Base-by-base conservation (phyloP, 2,888 invertebrate species). In the Hypomecis punctinalis region DNA sequence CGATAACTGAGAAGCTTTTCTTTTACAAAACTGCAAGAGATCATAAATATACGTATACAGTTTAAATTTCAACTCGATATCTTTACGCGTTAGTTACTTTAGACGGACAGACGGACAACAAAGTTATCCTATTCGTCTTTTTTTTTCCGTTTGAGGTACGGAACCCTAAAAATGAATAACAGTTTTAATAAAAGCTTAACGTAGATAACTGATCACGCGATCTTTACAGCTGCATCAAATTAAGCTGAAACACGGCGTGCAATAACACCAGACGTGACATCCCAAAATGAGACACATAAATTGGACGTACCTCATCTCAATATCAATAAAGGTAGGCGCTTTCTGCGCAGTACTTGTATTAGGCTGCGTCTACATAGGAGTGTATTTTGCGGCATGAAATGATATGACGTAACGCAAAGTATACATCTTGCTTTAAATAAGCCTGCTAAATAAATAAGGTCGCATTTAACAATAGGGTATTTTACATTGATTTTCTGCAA, bases 271-370 rank as follows among this genome's bases (percentile, higher is more conserved):
- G 51, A 53, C 53, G 49, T 45, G 47, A 49, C 62, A 64, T 61
- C 53, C 11, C 46, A 61, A 61, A 69, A 72, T 72, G 69, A 72
- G 61, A 37, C 61, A 51, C 70, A 69, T 72, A 72, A 72, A 70
- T 66, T 66, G 68, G 48, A 45, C 57, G 47, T 66, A 65, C 57
- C 72, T 68, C 72, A 72, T 72, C 67, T 69, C 70, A 70, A 72
- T 72, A 70, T 63, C 72, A 70, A 69, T 72, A 72, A 70, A 70
- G 70, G 70, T 69, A 63, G 63, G 59, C 58, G 67, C 61, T 66
- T 55, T 70, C 61, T 63, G 43, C 53, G 11, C 39, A 68, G 68
- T 68, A 60, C 63, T 56, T 59, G 42, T 10, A 55, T 65, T 33
- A 52, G 52, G 54, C 43, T 5, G 9, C 8, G 35, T 7, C 9